Base-by-base conservation (phyloP, 2,113 vertebrate species). In the Limnothrissa miodon region DNA sequence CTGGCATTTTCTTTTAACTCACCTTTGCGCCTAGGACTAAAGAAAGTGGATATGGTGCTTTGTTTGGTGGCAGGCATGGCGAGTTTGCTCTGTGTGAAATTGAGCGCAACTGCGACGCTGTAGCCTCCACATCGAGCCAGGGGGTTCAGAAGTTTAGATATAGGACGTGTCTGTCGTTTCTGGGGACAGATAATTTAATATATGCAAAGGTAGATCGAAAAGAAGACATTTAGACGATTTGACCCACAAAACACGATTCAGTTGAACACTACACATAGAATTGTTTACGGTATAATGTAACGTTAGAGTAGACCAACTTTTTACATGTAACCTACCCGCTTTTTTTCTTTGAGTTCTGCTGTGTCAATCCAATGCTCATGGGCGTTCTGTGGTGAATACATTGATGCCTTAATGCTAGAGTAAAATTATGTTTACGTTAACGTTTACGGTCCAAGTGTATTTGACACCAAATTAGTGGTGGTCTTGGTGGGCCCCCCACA, bases 281-380 rank as follows among this genome's bases (percentile, higher is more conserved):
- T 42, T 42, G 6, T 42, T 42, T 42, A 42, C 42, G 42, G 42
- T 42, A 6, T 42, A 42, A 42, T 42, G 42, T 42, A 42, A 42
- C 42, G n/a, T n/a, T n/a, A 42, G 42, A 6, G n/a, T n/a, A n/a
- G n/a, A n/a, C n/a, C 42, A 42, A 42, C 42, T 42, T 42, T 2
- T 42, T 42, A 42, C 42, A 42, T 42, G 6, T 51, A 46, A 78
- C 33, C 88, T 78, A 94, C 93, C 90, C 87, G 93, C n/a, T 87
- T 90, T 89, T 93, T 93, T 83, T 19, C 86, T 87, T 92, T 94
- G 5, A 95, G 87, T 2, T 92, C 86, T 19, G 89, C 86, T 1
- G 93, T 90, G 88, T 95, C 94, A 56, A 95, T 53, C 94, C 95
- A 95, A 83, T 94, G 90, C 0, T 92, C 94, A 87, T 94, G 95